phyloP scores from a whole-genome alignment of 2,888 invertebrate genomes.

The Orthosia gracilis region DNA sequence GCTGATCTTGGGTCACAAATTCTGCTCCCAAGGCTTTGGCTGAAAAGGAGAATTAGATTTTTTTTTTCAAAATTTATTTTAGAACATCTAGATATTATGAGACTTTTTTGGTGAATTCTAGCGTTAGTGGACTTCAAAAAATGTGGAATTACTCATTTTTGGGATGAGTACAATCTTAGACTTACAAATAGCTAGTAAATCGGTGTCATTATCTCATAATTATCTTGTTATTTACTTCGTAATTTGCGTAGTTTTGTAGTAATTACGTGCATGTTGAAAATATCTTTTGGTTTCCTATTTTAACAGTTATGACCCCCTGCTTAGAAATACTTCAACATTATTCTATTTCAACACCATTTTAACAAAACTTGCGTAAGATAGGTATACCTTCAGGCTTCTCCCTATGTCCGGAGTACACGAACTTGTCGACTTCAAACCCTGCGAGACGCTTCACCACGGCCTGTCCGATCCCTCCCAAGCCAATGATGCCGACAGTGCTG shows the following conservation, averaged over 20 bases:
- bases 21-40: conserved; percentile 90
- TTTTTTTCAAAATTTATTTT: too few species aligned
- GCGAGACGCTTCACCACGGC: conserved; percentile 94
- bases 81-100: background rate
- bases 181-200: too few species aligned
- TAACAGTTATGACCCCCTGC: too few species aligned
- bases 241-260: background rate
- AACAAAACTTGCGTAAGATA: too few species aligned
- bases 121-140: background rate
- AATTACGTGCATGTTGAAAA: background rate
- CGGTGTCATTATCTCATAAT: background rate
- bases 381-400: conserved; percentile 92
- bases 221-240: background rate
- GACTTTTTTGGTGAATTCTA: background rate
- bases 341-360: background rate
- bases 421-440: conserved; percentile 93
- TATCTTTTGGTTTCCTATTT: too few species aligned
- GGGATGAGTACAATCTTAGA: background rate
- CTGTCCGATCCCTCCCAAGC: conserved; percentile 96
- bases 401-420: conserved; percentile 94
- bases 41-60: conserved; percentile 54
- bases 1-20: conserved; percentile 93
- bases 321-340: background rate
- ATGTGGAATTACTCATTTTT: background rate
- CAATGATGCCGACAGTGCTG: conserved; percentile 96